Conservation (phyloP, 1,140 invertebrate species). For the Apis florea region DNA sequence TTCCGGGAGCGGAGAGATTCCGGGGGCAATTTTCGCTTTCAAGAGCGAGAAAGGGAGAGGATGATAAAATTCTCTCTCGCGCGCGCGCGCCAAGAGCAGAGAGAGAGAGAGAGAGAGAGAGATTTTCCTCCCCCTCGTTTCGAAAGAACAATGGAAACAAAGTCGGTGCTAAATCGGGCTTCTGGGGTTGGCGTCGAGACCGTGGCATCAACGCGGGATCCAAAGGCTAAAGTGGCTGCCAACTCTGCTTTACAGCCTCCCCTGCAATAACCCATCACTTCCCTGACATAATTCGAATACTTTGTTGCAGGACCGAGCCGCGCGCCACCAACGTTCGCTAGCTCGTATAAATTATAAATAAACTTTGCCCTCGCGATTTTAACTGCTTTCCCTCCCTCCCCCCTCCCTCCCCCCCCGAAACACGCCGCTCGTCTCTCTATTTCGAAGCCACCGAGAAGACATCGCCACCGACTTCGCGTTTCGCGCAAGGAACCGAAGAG, state of each 20-base stretch:
- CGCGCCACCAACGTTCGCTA: slow-evolving; percentile 21
- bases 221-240: slow-evolving; percentile 44
- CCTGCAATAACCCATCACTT: slow-evolving; percentile 43
- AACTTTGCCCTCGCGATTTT: slow-evolving; percentile 3
- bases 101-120: background rate
- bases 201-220: too few relatives aligned
- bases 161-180: slow-evolving; percentile 47
- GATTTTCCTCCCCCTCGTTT: slow-evolving; percentile 6
- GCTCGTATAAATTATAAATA: slow-evolving; percentile 50
- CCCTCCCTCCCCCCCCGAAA: too few relatives aligned
- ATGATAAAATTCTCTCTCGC: background rate
- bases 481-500: too few relatives aligned
- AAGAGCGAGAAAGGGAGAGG: too few relatives aligned
- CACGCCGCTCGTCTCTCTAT: too few relatives aligned
- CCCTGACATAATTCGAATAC: slow-evolving; percentile 48
- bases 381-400: background rate
- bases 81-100: too few relatives aligned
- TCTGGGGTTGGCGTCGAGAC: background rate
- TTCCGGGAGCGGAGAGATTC: background rate
- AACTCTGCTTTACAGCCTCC: slow-evolving; percentile 52
- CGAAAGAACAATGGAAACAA: slow-evolving; percentile 32
- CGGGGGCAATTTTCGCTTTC: background rate
- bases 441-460: background rate
- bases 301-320: slow-evolving; percentile 27
- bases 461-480: too few relatives aligned